Base-by-base conservation (phyloP, 2,888 invertebrate species). In the Ferdinandea cuprea region DNA sequence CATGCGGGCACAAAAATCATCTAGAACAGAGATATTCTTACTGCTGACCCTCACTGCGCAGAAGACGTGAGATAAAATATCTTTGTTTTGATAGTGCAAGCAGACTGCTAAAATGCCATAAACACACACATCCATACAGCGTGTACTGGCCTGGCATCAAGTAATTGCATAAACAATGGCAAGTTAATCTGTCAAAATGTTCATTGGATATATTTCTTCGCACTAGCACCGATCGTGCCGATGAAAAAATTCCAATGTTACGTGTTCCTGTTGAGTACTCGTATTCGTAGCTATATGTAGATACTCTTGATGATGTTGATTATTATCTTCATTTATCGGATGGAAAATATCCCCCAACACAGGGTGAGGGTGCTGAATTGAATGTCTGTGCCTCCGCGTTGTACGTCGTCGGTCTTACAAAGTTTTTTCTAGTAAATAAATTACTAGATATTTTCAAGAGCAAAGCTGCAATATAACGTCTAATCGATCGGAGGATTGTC, bases 81-180 rank as follows among this genome's bases (percentile, higher is more conserved):
- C 71, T 66, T 72, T 77, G 81, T 81, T 71, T 71, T 71, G 76
- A 71, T 81, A 81, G 59, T 54, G 15, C 65, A 61, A 76, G n/a
- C 25, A 25, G 25, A 65, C 81, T 81, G 71, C 61, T 71, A 50
- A 74, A 76, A 80, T 69, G 28, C 69, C 52, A 76, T 80, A 61
- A 81, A 76, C 69, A 81, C 32, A 40, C 32, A 32, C 58, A 59
- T 37, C 28, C 46, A n/a, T 48, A 42, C 66, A 68, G 15, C 50
- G 19, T 58, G 15, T 54, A 44, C 37, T 46, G 56, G 61, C 68
- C 37, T 46, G 56, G 61, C 68, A 80, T 68, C 68, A 71, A 48
- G 77, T 77, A 81, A 77, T 81, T 77, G 81, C 81, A 76, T 81
- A 81, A 81, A 81, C 81, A 81, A 65, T 77, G 59, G 66, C 81